Evolutionary conservation across 2,113 vertebrate genomes (phyloP).

Genomic region (Neofelis nebulosa): DNA sequence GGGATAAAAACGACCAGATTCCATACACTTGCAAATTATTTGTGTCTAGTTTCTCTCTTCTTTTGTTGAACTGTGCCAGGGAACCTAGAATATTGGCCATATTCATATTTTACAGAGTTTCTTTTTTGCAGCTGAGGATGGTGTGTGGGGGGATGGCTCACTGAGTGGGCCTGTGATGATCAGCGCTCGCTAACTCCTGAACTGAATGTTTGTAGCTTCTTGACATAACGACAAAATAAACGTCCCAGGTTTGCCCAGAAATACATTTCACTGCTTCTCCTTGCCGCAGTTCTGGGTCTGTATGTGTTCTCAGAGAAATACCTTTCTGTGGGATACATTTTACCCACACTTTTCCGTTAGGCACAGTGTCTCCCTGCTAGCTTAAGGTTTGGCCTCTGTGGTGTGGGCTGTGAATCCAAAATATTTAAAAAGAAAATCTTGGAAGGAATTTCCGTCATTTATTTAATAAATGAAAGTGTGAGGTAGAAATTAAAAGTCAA

Average conservation of each 20-base stretch:
- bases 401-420: neutral
- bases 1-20: neutral
- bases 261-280: neutral
- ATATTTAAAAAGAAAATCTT: slow-evolving; percentile 69
- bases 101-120: slow-evolving; percentile 9
- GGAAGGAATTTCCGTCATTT: slow-evolving; percentile 60
- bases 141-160: neutral
- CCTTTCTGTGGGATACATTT: neutral
- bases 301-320: neutral
- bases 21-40: neutral
- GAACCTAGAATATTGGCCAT: neutral
- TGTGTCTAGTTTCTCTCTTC: neutral
- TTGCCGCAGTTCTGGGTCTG: neutral
- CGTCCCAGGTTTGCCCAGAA: neutral
- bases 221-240: slow-evolving; percentile 57
- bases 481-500: slow-evolving; percentile 46
- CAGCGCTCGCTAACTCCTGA: slow-evolving; percentile 23
- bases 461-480: slow-evolving; percentile 45
- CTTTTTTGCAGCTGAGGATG: neutral
- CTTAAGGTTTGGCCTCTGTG: slow-evolving; percentile 41
- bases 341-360: slow-evolving; percentile 8
- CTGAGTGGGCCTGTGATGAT: neutral
- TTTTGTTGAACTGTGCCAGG: neutral
- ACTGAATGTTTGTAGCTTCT: slow-evolving; percentile 43
- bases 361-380: slow-evolving; percentile 31